Evolutionary conservation across 1,140 invertebrate genomes (phyloP), one percentile per base, ranked within the genome.

Genomic region (Dendrolimus punctatus): DNA sequence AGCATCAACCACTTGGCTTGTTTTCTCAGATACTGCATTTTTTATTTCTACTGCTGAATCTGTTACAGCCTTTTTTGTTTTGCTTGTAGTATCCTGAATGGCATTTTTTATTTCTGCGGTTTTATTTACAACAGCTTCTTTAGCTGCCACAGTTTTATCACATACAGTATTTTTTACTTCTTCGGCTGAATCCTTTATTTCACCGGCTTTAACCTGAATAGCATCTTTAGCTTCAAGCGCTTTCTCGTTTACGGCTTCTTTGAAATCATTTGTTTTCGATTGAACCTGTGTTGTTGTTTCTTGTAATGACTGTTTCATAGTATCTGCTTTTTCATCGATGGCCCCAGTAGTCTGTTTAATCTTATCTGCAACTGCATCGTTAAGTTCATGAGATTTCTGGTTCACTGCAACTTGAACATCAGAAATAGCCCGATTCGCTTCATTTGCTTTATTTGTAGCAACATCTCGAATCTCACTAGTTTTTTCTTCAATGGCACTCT

Each of bases 171-270:
- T 47, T 5, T 48, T 40, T 39, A 54, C 54, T 10, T 36, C 38
- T 38, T 51, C 40, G 8, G 51, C 36, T 42, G 23, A 39, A 23
- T 51, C 36, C 46, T 53, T 45, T 0, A 55, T 44, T 39, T 55
- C 42, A 45, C 23, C 50, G 1, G 64, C 65, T 40, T 76, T 73
- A 9, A 69, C 53, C 4, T 70, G 53, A 10, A 58, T 10, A 8
- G 8, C 46, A 49, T 56, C 51, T 45, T 51, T 61, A 37, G 57
- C 57, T 50, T 66, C 58, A 8, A 53, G 43, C 40, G 46, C 46
- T 45, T 55, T 55, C 37, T 46, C 36, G 7, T 52, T 36, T 8
- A 64, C 38, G 7, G 50, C 46, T n/a, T 50, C 39, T 50, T 23
- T 40, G 36, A 50, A 23, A 23, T 23, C 23, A 3, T 23, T 23